Evolutionary conservation across 2,888 invertebrate genomes (phyloP).

Genomic region (Eristalinus aeneus): DNA sequence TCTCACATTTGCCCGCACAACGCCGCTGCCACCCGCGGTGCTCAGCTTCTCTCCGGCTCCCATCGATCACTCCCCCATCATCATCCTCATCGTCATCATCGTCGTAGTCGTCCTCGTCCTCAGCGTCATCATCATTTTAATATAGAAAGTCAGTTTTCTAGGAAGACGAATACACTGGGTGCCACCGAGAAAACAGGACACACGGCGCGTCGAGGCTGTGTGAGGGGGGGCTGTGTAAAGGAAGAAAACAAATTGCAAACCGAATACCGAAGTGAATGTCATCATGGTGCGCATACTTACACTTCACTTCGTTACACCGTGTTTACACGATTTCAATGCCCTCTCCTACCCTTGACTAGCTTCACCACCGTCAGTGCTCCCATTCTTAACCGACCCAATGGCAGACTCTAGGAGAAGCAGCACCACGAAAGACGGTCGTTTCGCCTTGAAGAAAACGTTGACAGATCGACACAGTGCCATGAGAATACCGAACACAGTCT

Average conservation of each 20-base stretch:
- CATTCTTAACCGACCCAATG: constrained; percentile 10
- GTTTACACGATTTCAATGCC: constrained; percentile 69
- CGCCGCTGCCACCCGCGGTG: background rate
- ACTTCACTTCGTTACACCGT: constrained; percentile 71
- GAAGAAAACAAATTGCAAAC: constrained; percentile 68
- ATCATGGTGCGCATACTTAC: constrained; percentile 71
- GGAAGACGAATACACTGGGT: constrained; percentile 4
- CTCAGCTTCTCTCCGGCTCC: constrained; percentile 23
- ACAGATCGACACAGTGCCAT: constrained; percentile 52
- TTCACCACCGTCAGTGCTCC: background rate
- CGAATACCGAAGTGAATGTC: constrained; percentile 70
- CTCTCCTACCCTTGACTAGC: background rate
- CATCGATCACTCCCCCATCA: constrained; percentile 70
- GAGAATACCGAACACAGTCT: background rate
- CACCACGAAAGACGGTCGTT: background rate
- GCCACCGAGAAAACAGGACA: background rate
- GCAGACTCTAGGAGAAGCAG: background rate
- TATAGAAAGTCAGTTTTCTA: constrained; percentile 49
- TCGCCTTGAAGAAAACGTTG: constrained; percentile 36
- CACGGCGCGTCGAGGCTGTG: background rate
- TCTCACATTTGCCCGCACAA: constrained; percentile 18
- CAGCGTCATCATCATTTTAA: constrained; percentile 62
- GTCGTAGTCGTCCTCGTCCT: constrained; percentile 42
- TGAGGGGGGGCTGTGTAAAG: background rate
- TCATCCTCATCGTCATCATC: constrained; percentile 56